These are phyloP conservation scores for Acomys russatus DNA, from an alignment of 2,797 vertebrate genomes.

Conservation along the genomic window DNA sequence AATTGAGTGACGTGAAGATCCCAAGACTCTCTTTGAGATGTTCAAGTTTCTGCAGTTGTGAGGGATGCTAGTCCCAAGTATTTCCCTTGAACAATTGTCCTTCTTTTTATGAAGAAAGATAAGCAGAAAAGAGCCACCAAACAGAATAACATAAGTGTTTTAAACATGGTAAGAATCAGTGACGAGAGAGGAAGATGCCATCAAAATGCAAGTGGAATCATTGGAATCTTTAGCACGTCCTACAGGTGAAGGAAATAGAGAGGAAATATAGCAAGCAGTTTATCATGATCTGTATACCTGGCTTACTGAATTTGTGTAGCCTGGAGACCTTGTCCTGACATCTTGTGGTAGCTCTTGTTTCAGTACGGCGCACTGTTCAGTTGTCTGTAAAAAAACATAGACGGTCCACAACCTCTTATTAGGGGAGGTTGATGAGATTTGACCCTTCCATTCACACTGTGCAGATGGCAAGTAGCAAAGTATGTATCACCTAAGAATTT, in stretches of 20 bases:
- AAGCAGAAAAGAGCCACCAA: background rate
- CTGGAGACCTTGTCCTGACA: background rate
- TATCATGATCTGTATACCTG: background rate
- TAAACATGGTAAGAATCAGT: background rate
- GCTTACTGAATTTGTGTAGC: background rate
- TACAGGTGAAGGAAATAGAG: background rate
- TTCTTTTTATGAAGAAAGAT: background rate
- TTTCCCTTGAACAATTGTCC: background rate
- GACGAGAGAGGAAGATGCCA: background rate
- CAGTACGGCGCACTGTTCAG: slow-evolving; percentile 22
- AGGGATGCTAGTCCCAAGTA: background rate
- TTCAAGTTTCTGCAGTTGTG: background rate
- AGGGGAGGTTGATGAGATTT: slow-evolving; percentile 58
- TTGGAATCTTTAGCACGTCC: background rate
- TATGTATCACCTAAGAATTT: slow-evolving; percentile 61
- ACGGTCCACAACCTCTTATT: slow-evolving; percentile 29
- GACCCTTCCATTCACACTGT: slow-evolving; percentile 6
- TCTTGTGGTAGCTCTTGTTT: slow-evolving; percentile 18
- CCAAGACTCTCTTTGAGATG: background rate
- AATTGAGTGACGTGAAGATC: background rate
- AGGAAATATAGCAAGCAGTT: background rate
- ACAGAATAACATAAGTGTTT: background rate
- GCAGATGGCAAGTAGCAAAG: slow-evolving; percentile 37
- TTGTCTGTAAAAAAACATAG: slow-evolving; percentile 60
- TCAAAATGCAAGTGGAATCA: background rate